A percentile compares a stretch with the other conserved stretches of the same genome.
Evolutionary conservation across 2,797 vertebrate genomes (phyloP).

Genomic region (Macropus fuliginosus): DNA sequence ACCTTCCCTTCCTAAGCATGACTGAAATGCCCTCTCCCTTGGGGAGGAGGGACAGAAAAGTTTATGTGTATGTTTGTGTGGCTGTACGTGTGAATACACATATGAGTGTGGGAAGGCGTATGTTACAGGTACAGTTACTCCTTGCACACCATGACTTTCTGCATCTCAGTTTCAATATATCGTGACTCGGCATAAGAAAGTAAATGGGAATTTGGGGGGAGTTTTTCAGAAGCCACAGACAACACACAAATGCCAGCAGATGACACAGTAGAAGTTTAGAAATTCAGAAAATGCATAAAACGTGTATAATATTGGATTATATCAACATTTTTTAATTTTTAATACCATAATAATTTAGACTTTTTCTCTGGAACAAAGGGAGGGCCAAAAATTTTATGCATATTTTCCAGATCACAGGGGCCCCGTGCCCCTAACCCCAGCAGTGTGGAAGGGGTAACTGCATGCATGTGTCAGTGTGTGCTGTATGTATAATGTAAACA

Average conservation of each 20-base stretch:
- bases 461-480: background rate
- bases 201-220: background rate
- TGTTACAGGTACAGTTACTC: background rate
- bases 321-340: background rate
- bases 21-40: background rate
- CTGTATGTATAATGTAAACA: background rate
- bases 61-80: background rate
- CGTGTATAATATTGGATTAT: background rate
- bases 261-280: background rate
- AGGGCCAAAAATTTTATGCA: background rate
- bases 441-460: background rate
- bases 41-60: background rate
- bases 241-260: background rate
- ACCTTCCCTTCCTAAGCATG: background rate
- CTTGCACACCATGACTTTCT: background rate
- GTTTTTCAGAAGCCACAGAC: background rate
- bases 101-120: background rate
- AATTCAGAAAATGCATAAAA: background rate
- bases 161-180: background rate
- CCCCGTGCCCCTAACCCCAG: background rate
- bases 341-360: background rate
- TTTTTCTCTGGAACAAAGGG: background rate
- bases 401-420: background rate
- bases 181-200: accelerated
- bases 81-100: background rate